Evolutionary conservation across 2,797 vertebrate genomes (phyloP).

Genomic region (Staurois parvus): DNA sequence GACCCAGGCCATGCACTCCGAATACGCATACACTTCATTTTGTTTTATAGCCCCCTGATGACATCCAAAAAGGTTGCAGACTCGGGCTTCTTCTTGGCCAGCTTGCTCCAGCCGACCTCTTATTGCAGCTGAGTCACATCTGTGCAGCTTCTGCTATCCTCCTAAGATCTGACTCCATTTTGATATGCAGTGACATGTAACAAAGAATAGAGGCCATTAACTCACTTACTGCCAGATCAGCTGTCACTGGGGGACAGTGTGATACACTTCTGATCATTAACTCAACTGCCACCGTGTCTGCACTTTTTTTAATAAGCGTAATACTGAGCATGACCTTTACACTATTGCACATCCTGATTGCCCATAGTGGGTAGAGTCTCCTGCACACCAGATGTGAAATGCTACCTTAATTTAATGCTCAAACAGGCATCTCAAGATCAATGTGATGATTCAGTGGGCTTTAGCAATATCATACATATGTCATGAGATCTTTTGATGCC

Average conservation of each 20-base stretch:
- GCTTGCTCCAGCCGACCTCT: slow-evolving; percentile 21
- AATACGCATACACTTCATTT: slow-evolving; percentile 63
- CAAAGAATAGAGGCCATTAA: background rate
- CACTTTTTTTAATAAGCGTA: background rate
- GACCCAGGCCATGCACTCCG: background rate
- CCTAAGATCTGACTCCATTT: slow-evolving; percentile 13
- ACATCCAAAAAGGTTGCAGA: slow-evolving; percentile 65
- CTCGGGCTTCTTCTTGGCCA: slow-evolving; percentile 51
- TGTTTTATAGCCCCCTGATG: slow-evolving; percentile 64
- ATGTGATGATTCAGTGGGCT: background rate
- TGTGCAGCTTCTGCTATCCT: background rate
- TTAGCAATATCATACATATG: no score
- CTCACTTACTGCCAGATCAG: slow-evolving; percentile 8
- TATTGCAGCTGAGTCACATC: slow-evolving; percentile 32
- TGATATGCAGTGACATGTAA: slow-evolving; percentile 32
- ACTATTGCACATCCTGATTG: background rate
- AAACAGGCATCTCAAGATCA: background rate
- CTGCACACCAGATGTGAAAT: background rate
- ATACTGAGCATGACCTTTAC: slow-evolving; percentile 19
- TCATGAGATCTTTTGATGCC: no score
- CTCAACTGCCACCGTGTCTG: background rate
- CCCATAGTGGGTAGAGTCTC: background rate
- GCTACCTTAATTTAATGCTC: background rate
- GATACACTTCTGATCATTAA: slow-evolving; percentile 6
- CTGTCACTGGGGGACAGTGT: background rate